These are phyloP conservation scores for Esperia sulphurella DNA, from an alignment of 2,888 invertebrate species.

Conservation along the genomic window DNA sequence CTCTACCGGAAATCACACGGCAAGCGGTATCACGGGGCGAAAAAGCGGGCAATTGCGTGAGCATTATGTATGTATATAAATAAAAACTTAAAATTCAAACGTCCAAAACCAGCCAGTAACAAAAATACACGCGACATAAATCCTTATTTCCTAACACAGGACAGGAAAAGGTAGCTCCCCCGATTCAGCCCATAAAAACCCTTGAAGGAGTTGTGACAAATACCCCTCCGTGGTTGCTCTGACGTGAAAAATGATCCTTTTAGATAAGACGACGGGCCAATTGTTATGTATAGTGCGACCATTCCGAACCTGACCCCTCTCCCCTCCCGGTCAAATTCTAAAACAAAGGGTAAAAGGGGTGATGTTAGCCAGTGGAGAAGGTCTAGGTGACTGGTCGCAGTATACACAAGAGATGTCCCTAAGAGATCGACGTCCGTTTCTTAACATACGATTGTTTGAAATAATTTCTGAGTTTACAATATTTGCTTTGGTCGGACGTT, in stretches of 20 bases:
- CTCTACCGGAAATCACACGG: too few relatives aligned
- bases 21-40: too few relatives aligned
- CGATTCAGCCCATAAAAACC: slow-evolving; percentile 53
- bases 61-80: too few relatives aligned
- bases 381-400: slow-evolving; percentile 6
- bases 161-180: slow-evolving; percentile 33
- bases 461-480: slow-evolving; percentile 14
- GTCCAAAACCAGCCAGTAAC: too few relatives aligned
- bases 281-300: slow-evolving; percentile 57
- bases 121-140: slow-evolving; percentile 31
- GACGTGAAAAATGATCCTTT: slow-evolving; percentile 73
- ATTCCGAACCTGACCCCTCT: slow-evolving; percentile 14
- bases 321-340: not conserved
- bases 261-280: slow-evolving; percentile 64
- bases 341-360: not conserved
- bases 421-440: slow-evolving; percentile 16
- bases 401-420: slow-evolving; percentile 19
- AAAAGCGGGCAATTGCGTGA: too few relatives aligned
- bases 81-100: too few relatives aligned
- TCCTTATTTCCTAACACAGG: slow-evolving; percentile 41
- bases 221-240: slow-evolving; percentile 56
- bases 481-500: slow-evolving; percentile 6
- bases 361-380: not conserved
- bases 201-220: slow-evolving; percentile 68
- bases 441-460: slow-evolving; percentile 16